phyloP scores from a whole-genome alignment of 2,797 vertebrate species.

The Kryptopterus vitreolus region DNA sequence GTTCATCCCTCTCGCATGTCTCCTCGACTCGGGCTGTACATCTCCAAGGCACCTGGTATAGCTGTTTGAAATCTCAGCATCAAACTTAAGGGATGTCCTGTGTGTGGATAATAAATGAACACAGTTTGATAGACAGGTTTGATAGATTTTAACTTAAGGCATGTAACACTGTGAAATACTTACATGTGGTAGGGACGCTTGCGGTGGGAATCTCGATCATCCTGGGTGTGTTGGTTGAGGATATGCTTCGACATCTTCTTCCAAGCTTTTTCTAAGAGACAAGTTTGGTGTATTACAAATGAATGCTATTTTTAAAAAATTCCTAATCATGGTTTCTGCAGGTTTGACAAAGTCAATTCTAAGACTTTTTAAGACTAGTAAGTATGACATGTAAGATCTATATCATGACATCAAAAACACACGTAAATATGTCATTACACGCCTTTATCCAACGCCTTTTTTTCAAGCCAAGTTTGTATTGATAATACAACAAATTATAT shows the following conservation, averaged over 20 bases:
- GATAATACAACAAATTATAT: too few relatives aligned
- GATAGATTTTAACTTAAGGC: too few relatives aligned
- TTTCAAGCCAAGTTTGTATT: too few relatives aligned
- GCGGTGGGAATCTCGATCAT: constrained; percentile 16
- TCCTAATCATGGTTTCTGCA: too few relatives aligned
- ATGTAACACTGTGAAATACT: too few relatives aligned
- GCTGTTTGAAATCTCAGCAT: constrained; percentile 9
- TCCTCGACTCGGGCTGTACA: constrained; percentile 51
- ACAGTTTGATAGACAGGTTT: neutral
- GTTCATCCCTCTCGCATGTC: constrained; percentile 36
- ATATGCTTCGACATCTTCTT: constrained; percentile 60
- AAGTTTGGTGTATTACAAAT: neutral
- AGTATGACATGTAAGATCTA: neutral
- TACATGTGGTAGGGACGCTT: constrained; percentile 41
- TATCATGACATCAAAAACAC: too few relatives aligned
- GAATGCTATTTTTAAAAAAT: too few relatives aligned
- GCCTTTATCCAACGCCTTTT: too few relatives aligned
- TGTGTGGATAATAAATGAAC: neutral
- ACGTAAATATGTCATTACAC: too few relatives aligned
- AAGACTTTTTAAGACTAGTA: too few relatives aligned
- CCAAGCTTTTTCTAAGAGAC: constrained; percentile 54
- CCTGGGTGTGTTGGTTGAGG: constrained; percentile 46
- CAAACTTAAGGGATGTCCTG: constrained; percentile 37
- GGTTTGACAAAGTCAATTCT: too few relatives aligned
- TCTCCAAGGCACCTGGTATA: constrained; percentile 45